Percentiles rank a stretch among this genome's conserved stretches.
phyloP scores from a whole-genome alignment of 2,113 vertebrate species.

The Amazona vittata region DNA sequence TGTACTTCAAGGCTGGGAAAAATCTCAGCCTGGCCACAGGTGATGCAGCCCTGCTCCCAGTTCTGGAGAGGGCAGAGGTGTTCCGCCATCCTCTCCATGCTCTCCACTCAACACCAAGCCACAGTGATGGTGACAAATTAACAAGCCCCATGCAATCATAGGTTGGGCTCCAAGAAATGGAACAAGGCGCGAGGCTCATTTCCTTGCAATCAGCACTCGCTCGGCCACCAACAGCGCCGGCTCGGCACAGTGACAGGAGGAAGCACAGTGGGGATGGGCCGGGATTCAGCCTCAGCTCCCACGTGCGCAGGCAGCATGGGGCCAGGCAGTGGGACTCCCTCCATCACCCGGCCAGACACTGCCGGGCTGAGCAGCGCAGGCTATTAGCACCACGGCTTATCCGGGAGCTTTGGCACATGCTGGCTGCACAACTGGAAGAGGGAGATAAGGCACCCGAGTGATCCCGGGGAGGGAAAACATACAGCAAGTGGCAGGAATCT shows the following conservation, averaged over 20 bases:
- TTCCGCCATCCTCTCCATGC: background rate
- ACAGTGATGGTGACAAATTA: background rate
- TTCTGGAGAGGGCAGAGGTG: background rate
- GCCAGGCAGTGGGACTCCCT: background rate
- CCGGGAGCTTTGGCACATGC: rapidly evolving
- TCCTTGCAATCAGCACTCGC: background rate
- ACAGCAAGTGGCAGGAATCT: constrained; percentile 9
- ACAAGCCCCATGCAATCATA: background rate
- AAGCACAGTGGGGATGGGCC: background rate
- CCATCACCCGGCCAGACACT: background rate
- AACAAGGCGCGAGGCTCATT: background rate
- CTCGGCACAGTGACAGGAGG: background rate
- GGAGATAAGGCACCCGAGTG: background rate
- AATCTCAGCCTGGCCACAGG: background rate
- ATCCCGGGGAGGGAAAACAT: background rate
- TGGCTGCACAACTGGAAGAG: background rate
- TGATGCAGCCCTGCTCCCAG: background rate
- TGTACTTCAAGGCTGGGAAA: background rate
- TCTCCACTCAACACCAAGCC: background rate
- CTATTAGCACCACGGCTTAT: background rate
- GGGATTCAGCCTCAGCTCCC: background rate
- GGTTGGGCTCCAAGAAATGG: background rate
- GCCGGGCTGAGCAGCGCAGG: rapidly evolving
- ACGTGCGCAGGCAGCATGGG: background rate
- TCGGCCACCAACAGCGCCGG: background rate